These are phyloP conservation scores for Conger conger DNA, from an alignment of 2,113 vertebrate species.

Conservation along the genomic window DNA sequence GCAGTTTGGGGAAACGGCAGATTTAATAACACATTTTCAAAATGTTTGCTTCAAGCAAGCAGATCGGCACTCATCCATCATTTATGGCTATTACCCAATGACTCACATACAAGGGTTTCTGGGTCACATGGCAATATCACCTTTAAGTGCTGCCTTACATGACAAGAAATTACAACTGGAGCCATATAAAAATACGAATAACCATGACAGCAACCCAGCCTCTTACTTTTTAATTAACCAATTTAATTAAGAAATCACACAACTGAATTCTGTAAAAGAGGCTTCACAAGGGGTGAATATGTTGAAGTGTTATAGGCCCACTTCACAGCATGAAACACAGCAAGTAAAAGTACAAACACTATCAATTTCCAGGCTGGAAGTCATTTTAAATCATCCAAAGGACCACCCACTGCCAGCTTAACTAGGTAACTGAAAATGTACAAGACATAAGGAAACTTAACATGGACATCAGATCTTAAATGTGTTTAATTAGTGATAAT, in stretches of 20 bases:
- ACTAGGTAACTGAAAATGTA: not conserved
- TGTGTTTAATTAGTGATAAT: not conserved
- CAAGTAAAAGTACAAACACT: not conserved
- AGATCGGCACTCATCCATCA: not conserved
- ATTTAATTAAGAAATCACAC: not conserved
- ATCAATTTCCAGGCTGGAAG: not conserved
- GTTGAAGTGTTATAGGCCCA: not conserved
- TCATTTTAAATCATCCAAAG: not conserved
- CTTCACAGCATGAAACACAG: not conserved
- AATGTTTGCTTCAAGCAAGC: not conserved
- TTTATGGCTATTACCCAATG: not conserved
- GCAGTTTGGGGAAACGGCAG: not conserved
- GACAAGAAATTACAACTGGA: not conserved
- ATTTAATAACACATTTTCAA: not conserved
- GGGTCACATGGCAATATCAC: not conserved
- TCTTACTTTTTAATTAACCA: not conserved
- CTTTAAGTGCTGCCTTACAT: not conserved
- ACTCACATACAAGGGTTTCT: not conserved
- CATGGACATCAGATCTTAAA: not conserved
- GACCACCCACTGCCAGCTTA: not conserved
- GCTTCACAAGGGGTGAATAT: not conserved
- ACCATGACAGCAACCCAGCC: not conserved
- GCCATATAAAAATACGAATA: not conserved
- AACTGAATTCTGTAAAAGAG: not conserved
- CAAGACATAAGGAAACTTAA: not conserved